Conservation (phyloP, 2,113 vertebrate genomes). For the Alligator mississippiensis region DNA sequence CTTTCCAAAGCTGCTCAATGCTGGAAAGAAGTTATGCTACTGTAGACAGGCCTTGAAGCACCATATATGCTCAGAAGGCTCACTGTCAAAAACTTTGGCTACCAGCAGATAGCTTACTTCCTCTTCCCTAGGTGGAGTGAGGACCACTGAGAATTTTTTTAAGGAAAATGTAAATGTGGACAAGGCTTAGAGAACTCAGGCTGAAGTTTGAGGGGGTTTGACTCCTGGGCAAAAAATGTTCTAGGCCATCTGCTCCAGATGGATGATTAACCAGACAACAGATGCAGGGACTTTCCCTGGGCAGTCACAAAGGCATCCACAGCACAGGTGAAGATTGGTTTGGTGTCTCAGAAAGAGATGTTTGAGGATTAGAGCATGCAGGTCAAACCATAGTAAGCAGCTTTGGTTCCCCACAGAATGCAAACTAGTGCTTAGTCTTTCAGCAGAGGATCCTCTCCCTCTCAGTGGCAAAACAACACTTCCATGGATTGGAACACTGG, state of each 20-base stretch:
- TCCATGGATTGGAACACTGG: background rate
- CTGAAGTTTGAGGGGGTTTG: background rate
- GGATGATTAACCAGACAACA: background rate
- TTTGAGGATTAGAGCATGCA: background rate
- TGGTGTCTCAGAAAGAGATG: background rate
- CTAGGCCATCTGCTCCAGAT: background rate
- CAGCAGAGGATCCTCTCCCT: background rate
- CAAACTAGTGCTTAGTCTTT: background rate
- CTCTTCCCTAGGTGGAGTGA: background rate
- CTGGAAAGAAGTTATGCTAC: background rate
- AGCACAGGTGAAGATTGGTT: background rate
- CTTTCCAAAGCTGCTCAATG: background rate
- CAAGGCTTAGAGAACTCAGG: background rate
- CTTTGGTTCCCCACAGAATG: background rate
- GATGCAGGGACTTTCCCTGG: background rate
- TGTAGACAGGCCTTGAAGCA: background rate
- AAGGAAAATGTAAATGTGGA: background rate
- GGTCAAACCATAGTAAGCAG: background rate
- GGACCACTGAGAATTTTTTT: background rate
- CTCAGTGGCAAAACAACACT: background rate
- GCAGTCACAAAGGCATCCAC: background rate
- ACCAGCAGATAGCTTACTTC: too few species aligned
- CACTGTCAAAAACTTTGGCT: too few species aligned
- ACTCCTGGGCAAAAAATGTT: background rate
- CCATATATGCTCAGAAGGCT: too few species aligned